phyloP scores from a whole-genome alignment of 2,797 vertebrate species.

The Cryptoblepharus egeriae region DNA sequence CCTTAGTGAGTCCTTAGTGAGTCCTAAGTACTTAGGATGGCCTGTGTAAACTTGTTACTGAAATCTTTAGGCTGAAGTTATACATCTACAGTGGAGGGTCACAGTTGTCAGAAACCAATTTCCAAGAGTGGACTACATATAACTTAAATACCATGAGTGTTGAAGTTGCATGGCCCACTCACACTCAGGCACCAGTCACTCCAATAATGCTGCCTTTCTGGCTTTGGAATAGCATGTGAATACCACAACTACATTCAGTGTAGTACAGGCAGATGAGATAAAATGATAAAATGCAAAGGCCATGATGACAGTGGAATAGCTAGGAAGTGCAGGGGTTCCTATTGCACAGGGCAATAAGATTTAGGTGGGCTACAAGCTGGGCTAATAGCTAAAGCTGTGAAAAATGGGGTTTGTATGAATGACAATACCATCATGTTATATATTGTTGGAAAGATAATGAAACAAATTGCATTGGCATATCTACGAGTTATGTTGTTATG shows the following conservation, averaged over 20 bases:
- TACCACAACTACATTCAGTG: background rate
- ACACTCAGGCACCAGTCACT: background rate
- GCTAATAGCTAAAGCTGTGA: no score
- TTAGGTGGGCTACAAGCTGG: no score
- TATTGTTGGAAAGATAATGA: no score
- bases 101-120: background rate
- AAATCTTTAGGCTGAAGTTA: background rate
- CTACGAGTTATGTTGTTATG: no score
- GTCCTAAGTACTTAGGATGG: background rate
- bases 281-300: no score
- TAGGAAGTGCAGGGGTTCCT: no score
- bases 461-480: no score
- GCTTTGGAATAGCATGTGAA: background rate
- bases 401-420: no score
- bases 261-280: no score
- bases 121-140: background rate
- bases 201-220: background rate
- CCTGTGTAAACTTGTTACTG: background rate
- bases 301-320: no score
- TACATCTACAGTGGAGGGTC: background rate
- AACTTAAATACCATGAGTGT: background rate
- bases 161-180: background rate
- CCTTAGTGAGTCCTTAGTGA: background rate
- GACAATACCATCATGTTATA: no score
- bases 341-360: no score